Conservation (phyloP, 1,140 invertebrate species). For the Mylabris phalerata region DNA sequence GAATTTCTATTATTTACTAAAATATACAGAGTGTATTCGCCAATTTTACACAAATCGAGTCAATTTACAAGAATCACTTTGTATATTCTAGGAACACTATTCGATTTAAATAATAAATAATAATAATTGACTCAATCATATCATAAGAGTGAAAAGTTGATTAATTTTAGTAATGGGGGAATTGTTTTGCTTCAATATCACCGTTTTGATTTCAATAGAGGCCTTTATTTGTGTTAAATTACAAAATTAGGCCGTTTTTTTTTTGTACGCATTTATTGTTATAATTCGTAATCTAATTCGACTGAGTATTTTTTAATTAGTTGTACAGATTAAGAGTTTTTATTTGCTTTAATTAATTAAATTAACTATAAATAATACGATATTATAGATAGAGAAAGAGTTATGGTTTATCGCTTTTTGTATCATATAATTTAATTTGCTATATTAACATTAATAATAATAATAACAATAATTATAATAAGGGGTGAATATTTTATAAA, state of each 20-base stretch:
- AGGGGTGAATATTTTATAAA: slow-evolving; percentile 8
- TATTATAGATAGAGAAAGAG: no score
- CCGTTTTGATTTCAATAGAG: no score
- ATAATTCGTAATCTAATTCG: background rate
- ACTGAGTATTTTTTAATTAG: slow-evolving; percentile 16
- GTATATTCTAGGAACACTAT: slow-evolving; percentile 5
- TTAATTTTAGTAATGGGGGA: no score
- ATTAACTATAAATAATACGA: background rate
- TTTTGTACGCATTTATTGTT: slow-evolving; percentile 13
- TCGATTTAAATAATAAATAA: no score
- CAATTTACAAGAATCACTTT: no score
- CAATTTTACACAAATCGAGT: no score
- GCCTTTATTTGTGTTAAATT: no score
- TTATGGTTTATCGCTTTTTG: slow-evolving; percentile 8
- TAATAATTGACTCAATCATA: slow-evolving; percentile 9
- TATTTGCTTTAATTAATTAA: slow-evolving; percentile 8
- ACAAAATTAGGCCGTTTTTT: background rate
- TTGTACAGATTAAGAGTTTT: slow-evolving; percentile 14
- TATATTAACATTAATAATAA: background rate
- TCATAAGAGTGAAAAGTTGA: slow-evolving; percentile 13
- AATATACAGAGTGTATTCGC: no score
- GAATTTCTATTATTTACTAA: background rate
- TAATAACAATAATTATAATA: background rate
- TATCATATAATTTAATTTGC: slow-evolving; percentile 22
- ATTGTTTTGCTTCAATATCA: slow-evolving; percentile 1